Percentiles rank a stretch among this genome's conserved stretches.
These are phyloP conservation scores for Rousettus leschenaultii DNA, from an alignment of 2,113 vertebrate species.

Conservation along the genomic window DNA sequence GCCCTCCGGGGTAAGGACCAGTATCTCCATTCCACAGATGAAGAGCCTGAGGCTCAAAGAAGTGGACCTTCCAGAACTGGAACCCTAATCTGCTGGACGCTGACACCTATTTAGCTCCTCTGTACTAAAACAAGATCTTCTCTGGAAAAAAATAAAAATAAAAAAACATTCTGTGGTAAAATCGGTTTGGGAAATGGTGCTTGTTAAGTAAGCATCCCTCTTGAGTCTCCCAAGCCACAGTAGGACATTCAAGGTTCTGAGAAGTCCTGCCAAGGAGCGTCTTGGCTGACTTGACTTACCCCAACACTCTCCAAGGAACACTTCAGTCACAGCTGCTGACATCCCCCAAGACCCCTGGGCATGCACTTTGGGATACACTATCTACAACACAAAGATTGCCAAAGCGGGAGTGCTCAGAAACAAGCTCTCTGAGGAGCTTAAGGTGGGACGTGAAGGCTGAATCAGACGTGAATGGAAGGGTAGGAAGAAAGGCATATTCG, in stretches of 20 bases:
- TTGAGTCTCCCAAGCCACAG: not conserved
- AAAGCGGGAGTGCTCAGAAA: not conserved
- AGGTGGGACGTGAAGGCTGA: not conserved
- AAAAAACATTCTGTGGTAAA: not conserved
- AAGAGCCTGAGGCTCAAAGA: not conserved
- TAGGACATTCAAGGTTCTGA: not conserved
- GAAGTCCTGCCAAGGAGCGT: not conserved
- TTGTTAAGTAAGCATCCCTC: not conserved
- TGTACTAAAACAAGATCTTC: not conserved
- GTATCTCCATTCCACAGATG: not conserved
- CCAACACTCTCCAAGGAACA: not conserved
- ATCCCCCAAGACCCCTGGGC: not conserved
- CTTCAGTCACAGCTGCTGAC: not conserved
- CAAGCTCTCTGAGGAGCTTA: not conserved
- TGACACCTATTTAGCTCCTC: not conserved
- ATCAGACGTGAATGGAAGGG: not conserved
- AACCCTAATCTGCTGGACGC: not conserved
- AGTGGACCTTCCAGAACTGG: not conserved
- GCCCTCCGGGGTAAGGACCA: not conserved
- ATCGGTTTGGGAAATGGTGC: not conserved
- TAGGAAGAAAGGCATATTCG: not conserved
- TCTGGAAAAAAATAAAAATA: not conserved
- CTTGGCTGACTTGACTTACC: not conserved
- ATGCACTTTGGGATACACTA: not conserved
- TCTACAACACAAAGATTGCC: not conserved